Evolutionary conservation across 1,140 invertebrate genomes (phyloP).

Genomic region (Goniozus legneri): DNA sequence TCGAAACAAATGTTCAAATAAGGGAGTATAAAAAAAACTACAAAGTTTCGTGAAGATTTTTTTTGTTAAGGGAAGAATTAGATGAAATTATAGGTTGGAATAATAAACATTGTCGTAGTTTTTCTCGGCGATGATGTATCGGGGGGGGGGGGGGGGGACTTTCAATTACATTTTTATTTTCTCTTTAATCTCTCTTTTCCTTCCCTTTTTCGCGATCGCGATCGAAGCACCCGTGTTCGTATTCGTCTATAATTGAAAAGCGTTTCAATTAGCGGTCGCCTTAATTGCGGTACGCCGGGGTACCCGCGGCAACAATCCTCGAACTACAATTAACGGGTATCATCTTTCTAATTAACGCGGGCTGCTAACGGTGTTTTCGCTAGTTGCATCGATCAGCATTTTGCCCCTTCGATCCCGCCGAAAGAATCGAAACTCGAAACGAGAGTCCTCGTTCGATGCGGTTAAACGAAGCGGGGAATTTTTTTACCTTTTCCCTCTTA

Average conservation of each 20-base stretch:
- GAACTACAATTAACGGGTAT: constrained; percentile 41
- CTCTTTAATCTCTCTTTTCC: constrained; percentile 9
- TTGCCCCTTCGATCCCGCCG: constrained; percentile 13
- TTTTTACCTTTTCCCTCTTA: too few species aligned
- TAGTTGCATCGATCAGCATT: constrained; percentile 23
- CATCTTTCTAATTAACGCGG: constrained; percentile 43
- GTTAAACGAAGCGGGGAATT: too few species aligned
- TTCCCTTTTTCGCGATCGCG: constrained; percentile 2
- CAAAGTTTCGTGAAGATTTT: too few species aligned
- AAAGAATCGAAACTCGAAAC: constrained; percentile 12
- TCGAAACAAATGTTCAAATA: too few species aligned
- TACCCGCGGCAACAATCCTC: constrained; percentile 32
- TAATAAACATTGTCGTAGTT: too few species aligned
- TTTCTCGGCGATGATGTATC: too few species aligned
- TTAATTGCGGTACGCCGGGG: constrained; percentile 37
- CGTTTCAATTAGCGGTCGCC: constrained; percentile 41
- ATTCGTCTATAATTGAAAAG: constrained; percentile 36
- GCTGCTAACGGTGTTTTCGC: constrained; percentile 27
- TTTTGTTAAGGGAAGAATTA: too few species aligned
- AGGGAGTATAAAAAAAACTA: too few species aligned
- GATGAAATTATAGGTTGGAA: too few species aligned
- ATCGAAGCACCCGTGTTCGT: background rate
- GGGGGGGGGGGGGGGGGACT: too few species aligned
- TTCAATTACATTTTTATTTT: background rate
- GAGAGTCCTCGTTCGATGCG: too few species aligned